Percentiles rank a stretch among this genome's conserved stretches.
Conservation (phyloP, 2,113 vertebrate species). For the Sisor rabdophorus region DNA sequence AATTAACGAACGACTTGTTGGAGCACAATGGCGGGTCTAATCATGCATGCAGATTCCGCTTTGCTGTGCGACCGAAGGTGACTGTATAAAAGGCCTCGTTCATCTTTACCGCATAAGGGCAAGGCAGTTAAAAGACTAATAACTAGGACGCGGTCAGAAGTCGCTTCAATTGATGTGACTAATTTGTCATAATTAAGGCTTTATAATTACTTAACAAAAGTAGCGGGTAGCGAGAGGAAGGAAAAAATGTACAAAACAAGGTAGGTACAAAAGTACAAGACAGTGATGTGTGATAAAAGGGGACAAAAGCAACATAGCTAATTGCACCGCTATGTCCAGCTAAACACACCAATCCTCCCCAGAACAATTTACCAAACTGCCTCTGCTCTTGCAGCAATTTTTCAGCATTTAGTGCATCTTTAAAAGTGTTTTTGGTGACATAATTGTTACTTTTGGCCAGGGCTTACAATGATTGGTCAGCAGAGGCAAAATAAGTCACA, state of each 20-base stretch:
- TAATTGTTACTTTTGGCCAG: too few relatives aligned
- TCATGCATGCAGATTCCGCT: background rate
- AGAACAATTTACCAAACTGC: too few relatives aligned
- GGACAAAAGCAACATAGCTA: background rate
- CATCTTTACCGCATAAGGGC: background rate
- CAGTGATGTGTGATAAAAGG: background rate
- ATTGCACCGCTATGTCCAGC: background rate
- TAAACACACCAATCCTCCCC: too few relatives aligned
- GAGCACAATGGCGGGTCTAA: background rate
- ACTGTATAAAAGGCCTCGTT: background rate
- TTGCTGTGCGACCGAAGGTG: slow-evolving; percentile 4
- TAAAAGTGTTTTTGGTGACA: too few relatives aligned
- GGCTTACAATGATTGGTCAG: too few relatives aligned
- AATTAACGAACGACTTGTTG: background rate
- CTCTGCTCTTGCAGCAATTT: too few relatives aligned
- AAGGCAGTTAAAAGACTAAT: slow-evolving; percentile 24
- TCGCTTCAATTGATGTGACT: slow-evolving; percentile 23
- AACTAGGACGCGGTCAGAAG: slow-evolving; percentile 14
- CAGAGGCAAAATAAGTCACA: too few relatives aligned
- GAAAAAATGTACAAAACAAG: slow-evolving; percentile 3
- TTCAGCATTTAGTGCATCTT: too few relatives aligned
- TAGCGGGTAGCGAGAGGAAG: background rate
- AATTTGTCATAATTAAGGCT: slow-evolving; percentile 28
- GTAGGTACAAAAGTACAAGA: background rate
- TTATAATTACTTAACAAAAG: slow-evolving; percentile 30